These are phyloP conservation scores for Campylorhamphus procurvoides DNA, from an alignment of 2,113 vertebrate species.

Conservation along the genomic window DNA sequence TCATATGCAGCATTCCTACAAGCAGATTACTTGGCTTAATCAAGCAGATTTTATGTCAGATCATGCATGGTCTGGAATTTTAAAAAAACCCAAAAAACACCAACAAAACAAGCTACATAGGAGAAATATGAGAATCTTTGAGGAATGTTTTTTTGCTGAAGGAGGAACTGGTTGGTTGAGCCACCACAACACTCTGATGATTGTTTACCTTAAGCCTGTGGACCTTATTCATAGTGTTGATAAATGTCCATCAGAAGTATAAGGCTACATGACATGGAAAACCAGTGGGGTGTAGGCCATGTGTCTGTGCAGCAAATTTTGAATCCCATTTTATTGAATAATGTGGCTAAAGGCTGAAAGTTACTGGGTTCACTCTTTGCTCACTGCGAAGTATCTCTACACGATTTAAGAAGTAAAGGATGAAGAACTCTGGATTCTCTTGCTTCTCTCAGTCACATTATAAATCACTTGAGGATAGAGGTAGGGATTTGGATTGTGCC, in stretches of 20 bases:
- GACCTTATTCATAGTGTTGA: not conserved
- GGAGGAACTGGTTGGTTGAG: not conserved
- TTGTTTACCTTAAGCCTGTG: not conserved
- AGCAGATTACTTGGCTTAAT: constrained; percentile 1
- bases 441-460: not conserved
- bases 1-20: not conserved
- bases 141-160: not conserved
- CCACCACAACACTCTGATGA: not conserved
- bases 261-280: not conserved
- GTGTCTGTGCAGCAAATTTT: not conserved
- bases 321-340: not conserved
- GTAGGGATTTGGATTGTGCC: not conserved
- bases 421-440: not conserved
- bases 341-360: not conserved
- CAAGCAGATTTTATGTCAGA: not conserved
- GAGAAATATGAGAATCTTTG: not conserved
- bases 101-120: not conserved
- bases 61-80: not conserved
- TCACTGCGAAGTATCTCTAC: not conserved
- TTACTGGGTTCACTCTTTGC: not conserved
- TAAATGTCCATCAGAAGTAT: not conserved
- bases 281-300: not conserved
- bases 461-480: not conserved
- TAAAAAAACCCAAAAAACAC: not conserved
- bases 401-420: not conserved